phyloP scores from a whole-genome alignment of 2,797 vertebrate species.

The Austrolebias charrua region DNA sequence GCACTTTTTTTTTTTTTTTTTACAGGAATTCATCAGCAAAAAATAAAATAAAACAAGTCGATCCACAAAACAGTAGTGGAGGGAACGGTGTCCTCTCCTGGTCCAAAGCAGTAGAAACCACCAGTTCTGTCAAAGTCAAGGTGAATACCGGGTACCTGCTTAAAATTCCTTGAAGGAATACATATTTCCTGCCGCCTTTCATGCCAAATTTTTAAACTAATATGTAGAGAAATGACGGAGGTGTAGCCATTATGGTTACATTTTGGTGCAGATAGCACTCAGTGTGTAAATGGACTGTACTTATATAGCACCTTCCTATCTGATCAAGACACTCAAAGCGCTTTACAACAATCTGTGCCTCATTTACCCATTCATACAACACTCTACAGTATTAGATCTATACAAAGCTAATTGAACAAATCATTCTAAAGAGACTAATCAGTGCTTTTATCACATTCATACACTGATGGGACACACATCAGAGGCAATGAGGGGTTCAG shows the following conservation, averaged over 20 bases:
- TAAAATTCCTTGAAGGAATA: conserved; percentile 14
- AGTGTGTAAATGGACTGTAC: too few species aligned
- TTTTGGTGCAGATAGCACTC: not conserved
- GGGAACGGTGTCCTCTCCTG: not conserved
- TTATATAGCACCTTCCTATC: too few species aligned
- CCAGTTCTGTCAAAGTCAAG: conserved; percentile 57
- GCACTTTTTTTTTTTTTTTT: too few species aligned
- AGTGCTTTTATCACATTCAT: too few species aligned
- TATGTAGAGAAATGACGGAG: not conserved
- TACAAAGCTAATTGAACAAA: too few species aligned
- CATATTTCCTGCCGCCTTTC: not conserved
- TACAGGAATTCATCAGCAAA: not conserved
- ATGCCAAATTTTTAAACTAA: not conserved
- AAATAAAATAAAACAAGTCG: conserved; percentile 25
- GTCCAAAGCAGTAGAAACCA: conserved; percentile 36
- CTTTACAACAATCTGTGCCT: too few species aligned
- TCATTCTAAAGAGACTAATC: too few species aligned
- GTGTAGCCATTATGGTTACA: not conserved
- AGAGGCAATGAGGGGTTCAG: too few species aligned
- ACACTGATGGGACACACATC: too few species aligned
- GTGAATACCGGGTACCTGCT: conserved; percentile 64
- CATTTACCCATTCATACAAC: too few species aligned
- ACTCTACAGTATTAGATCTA: too few species aligned
- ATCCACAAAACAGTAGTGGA: conserved; percentile 35
- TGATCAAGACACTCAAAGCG: too few species aligned